Conservation (phyloP, 1,140 invertebrate species). For the Probaryconus sp. region DNA sequence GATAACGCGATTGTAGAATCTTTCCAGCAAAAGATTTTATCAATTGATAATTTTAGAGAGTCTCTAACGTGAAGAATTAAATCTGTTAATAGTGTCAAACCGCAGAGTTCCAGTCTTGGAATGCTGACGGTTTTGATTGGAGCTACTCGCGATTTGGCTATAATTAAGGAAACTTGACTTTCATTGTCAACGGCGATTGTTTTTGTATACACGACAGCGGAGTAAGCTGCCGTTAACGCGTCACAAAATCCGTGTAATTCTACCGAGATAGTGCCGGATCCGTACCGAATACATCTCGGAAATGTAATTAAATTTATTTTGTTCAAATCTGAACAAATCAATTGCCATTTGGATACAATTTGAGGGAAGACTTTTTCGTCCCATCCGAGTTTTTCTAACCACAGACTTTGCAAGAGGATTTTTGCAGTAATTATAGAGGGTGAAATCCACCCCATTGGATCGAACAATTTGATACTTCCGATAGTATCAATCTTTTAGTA, state of each 20-base stretch:
- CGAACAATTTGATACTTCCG: not conserved
- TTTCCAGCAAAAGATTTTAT: not conserved
- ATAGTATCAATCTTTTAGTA: not conserved
- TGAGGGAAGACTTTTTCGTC: not conserved
- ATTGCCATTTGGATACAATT: not conserved
- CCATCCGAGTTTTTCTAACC: conserved; percentile 1
- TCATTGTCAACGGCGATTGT: not conserved
- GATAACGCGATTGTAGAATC: not conserved
- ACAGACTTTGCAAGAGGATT: not conserved
- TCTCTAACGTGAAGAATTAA: not conserved
- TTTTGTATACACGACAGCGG: not conserved
- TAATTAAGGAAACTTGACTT: not conserved
- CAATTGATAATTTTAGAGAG: not conserved
- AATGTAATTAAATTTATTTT: not conserved
- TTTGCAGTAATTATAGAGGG: not conserved
- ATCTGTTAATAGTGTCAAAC: not conserved
- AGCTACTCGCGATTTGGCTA: conserved; percentile 2
- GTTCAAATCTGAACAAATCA: not conserved
- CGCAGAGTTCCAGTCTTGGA: not conserved
- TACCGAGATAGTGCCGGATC: not conserved
- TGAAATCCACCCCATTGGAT: not conserved
- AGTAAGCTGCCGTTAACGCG: not conserved
- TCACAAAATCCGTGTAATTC: conserved; percentile 4
- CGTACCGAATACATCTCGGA: not conserved
- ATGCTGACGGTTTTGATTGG: not conserved